phyloP scores from a whole-genome alignment of 2,797 vertebrate genomes.

The Thalassophryne amazonica region DNA sequence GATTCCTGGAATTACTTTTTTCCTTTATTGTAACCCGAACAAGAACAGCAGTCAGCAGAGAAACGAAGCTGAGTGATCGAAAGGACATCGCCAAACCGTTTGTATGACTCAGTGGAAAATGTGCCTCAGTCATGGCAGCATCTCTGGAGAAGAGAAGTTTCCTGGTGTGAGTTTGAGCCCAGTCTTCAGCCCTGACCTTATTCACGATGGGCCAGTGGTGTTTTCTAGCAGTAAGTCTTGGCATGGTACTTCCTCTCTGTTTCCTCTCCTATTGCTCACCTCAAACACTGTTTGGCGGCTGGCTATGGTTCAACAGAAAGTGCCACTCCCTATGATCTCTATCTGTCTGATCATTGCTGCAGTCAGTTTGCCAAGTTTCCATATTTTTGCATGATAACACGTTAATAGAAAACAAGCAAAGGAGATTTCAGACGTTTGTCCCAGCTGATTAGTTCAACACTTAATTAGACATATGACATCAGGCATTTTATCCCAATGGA shows the following conservation, averaged over 20 bases:
- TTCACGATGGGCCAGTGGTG: slow-evolving; percentile 58
- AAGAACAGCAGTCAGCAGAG: slow-evolving; percentile 26
- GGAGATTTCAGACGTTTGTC: too few relatives aligned
- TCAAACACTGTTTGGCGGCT: slow-evolving; percentile 60
- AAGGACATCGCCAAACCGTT: slow-evolving; percentile 31
- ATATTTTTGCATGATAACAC: not conserved
- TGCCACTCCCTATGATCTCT: slow-evolving; percentile 7
- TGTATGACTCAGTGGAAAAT: slow-evolving; percentile 51
- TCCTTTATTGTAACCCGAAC: slow-evolving; percentile 23
- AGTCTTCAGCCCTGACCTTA: slow-evolving; percentile 47
- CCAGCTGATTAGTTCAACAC: too few relatives aligned
- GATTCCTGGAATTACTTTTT: slow-evolving; percentile 38
- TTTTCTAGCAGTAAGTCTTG: slow-evolving; percentile 47
- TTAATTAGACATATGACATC: too few relatives aligned
- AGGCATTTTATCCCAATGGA: too few relatives aligned
- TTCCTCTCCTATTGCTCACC: slow-evolving; percentile 40
- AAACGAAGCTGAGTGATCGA: slow-evolving; percentile 13
- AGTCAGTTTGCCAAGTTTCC: not conserved
- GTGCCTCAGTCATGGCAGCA: not conserved
- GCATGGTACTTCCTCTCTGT: slow-evolving; percentile 40
- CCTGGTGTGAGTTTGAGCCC: slow-evolving; percentile 39
- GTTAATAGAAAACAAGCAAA: not conserved
- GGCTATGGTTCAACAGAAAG: slow-evolving; percentile 41
- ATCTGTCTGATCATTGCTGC: not conserved
- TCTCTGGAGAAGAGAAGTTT: slow-evolving; percentile 33